Base-by-base conservation (phyloP, 2,797 vertebrate genomes). In the Dromococcyx pavoninus region DNA sequence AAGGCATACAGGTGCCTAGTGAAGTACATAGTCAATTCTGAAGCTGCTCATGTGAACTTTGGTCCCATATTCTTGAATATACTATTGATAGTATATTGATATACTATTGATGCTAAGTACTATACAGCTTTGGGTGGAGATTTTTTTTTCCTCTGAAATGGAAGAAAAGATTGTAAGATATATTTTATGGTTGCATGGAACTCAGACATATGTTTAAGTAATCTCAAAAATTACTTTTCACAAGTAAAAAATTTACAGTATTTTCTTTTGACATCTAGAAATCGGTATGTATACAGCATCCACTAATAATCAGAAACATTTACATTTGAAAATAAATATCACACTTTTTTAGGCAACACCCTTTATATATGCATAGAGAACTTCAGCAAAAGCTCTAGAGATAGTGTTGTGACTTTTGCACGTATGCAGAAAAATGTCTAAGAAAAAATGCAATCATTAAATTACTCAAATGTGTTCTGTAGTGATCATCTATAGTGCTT, bases 81-180 rank as follows among this genome's bases (percentile, higher is more conserved):
- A 5, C 3, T 54, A 2, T 73, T 8, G 3, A 32, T 37, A 21
- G 10, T n/a, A n/a, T n/a, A n/a, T n/a, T n/a, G n/a, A n/a, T n/a
- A n/a, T n/a, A n/a, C n/a, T n/a, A n/a, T 85, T 66, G 35, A 16
- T 70, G n/a, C 13, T n/a, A 37, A 46, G 19, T 78, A 67, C 61
- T 70, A 16, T 4, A 22, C 16, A 57, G 11, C 24, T 75, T 87
- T 78, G n/a, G 17, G 17, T 60, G 9, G 19, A 30, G 22, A 48
- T 41, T 2, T 10, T 64, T 75, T 48, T 76, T 73, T 28, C 4
- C 3, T 67, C 17, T 57, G 39, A 71, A 85, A 79, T 27, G 23
- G 22, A 28, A 54, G 50, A 88, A 41, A 41, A 35, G n/a, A 5
- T 16, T 58, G 10, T 51, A 75, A 87, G 11, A 14, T 89, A n/a